Percentiles rank a stretch among this genome's conserved stretches.
These are phyloP conservation scores for Galemys pyrenaicus DNA, from an alignment of 2,113 vertebrate genomes.

Conservation along the genomic window DNA sequence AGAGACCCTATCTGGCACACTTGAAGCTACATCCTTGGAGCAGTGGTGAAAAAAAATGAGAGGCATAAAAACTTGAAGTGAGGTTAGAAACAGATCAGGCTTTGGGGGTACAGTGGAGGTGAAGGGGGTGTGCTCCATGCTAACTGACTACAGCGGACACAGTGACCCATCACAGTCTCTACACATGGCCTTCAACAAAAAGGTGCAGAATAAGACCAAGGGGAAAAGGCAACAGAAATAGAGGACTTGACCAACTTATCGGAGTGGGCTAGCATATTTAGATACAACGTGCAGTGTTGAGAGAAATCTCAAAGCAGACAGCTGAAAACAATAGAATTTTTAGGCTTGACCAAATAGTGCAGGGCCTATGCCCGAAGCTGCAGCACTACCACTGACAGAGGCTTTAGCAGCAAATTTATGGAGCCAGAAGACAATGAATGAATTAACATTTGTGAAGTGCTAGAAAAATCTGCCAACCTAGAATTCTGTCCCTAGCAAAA, in stretches of 20 bases:
- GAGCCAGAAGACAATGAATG: constrained; percentile 31
- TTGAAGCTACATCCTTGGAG: not conserved
- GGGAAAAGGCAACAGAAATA: not conserved
- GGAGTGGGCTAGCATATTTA: not conserved
- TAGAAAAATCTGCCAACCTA: constrained; percentile 7
- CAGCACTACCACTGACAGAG: not conserved
- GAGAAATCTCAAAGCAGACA: not conserved
- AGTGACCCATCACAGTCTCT: too few species aligned
- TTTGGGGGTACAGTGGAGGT: too few species aligned
- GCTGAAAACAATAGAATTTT: not conserved
- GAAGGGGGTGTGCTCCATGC: rapidly evolving
- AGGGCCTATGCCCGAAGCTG: not conserved
- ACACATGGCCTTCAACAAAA: not conserved
- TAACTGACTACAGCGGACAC: not conserved
- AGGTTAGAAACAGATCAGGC: not conserved
- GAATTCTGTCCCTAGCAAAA: constrained; percentile 20
- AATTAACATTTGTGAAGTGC: constrained; percentile 34
- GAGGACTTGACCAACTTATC: not conserved
- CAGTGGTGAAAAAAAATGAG: not conserved
- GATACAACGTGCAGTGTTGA: not conserved
- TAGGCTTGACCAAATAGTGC: too few species aligned
- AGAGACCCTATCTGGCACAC: not conserved
- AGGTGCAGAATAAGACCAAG: not conserved
- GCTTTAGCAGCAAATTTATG: constrained; percentile 35
- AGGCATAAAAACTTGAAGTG: not conserved